Conservation (phyloP, 2,888 invertebrate species). For the Stenichneumon culpator region DNA sequence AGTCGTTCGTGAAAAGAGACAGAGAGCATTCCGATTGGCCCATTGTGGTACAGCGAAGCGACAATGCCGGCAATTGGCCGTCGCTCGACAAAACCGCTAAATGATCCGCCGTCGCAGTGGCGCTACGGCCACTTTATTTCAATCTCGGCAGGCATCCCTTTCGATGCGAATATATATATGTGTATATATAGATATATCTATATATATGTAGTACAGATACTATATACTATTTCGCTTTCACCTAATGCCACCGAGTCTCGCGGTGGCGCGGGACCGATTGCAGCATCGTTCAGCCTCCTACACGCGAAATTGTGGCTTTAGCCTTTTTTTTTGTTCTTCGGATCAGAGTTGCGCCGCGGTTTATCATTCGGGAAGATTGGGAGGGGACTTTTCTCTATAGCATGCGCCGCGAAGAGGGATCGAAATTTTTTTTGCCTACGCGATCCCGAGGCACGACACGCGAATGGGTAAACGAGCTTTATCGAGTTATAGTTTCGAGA, state of each 20-base stretch:
- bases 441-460: neutral
- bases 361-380: neutral
- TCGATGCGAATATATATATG: conserved; percentile 26
- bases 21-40: conserved; percentile 85
- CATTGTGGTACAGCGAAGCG: conserved; percentile 85
- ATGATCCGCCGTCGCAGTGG: conserved; percentile 84
- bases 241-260: conserved; percentile 10
- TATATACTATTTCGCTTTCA: conserved; percentile 22
- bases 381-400: no score
- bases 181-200: neutral
- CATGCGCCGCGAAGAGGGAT: neutral
- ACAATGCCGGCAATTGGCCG: conserved; percentile 86
- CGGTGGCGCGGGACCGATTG: conserved; percentile 38
- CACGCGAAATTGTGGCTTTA: neutral
- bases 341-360: neutral
- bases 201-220: neutral
- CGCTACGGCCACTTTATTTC: conserved; percentile 85
- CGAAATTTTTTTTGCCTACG: neutral
- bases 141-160: conserved; percentile 79
- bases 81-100: conserved; percentile 86
- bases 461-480: neutral
- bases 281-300: conserved; percentile 10
- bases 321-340: conserved; percentile 25
- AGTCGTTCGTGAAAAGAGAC: conserved; percentile 80
- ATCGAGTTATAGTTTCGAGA: conserved; percentile 11